Conservation (phyloP, 2,888 invertebrate genomes). For the Strigamia transsilvanica region DNA sequence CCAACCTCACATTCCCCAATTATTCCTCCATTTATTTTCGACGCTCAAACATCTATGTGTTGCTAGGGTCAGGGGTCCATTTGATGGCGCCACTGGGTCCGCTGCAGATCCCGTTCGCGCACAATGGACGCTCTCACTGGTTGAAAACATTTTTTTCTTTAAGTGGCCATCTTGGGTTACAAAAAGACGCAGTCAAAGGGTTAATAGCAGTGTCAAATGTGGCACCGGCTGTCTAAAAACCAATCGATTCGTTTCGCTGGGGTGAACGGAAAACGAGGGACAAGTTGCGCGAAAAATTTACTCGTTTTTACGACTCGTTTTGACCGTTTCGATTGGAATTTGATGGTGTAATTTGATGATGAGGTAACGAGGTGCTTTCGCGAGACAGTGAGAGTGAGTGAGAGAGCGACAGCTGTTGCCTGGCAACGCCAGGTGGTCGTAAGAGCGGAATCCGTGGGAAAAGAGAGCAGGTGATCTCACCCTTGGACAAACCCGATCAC, state of each 20-base stretch:
- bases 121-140: not conserved
- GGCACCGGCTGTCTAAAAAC: no score
- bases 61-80: not conserved
- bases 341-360: slow-evolving; percentile 23
- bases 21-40: no score
- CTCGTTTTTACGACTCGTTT: no score
- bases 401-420: not conserved
- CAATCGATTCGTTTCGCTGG: not conserved
- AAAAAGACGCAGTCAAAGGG: not conserved
- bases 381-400: no score
- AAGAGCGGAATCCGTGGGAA: slow-evolving; percentile 24
- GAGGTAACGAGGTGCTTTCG: not conserved
- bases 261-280: not conserved
- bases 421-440: not conserved
- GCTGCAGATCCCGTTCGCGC: slow-evolving; percentile 13
- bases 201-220: no score
- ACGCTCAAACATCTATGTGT: no score
- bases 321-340: slow-evolving; percentile 15
- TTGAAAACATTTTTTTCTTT: not conserved
- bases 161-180: not conserved
- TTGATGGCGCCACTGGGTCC: slow-evolving; percentile 11
- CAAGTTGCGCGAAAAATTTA: no score
- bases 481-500: slow-evolving; percentile 17
- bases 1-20: no score
- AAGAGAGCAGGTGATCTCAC: slow-evolving; percentile 26